These are phyloP conservation scores for Biston stratarius DNA, from an alignment of 2,888 invertebrate species.

Conservation along the genomic window DNA sequence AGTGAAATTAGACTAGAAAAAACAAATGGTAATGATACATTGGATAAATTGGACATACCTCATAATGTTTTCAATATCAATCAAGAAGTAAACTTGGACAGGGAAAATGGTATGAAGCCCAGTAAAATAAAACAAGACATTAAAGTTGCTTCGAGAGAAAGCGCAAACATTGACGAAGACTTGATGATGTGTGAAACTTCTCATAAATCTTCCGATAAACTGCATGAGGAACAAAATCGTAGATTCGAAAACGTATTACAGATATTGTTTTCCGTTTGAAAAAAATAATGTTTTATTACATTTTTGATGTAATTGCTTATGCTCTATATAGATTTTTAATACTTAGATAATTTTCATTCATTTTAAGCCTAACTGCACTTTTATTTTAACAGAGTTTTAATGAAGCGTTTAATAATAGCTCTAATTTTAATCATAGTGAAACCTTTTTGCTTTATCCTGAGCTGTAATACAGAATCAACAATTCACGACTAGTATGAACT, in stretches of 20 bases:
- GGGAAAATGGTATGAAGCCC: constrained; percentile 49
- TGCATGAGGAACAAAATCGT: constrained; percentile 49
- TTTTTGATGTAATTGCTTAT: not conserved
- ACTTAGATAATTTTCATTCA: too few species aligned
- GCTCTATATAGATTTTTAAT: too few species aligned
- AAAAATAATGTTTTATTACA: not conserved
- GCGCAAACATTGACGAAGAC: constrained; percentile 62
- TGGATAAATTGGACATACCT: constrained; percentile 54
- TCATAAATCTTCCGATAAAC: constrained; percentile 50
- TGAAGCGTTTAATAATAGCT: too few species aligned
- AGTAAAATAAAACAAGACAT: constrained; percentile 60
- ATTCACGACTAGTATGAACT: too few species aligned
- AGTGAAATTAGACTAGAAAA: constrained; percentile 73
- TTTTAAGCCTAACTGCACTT: too few species aligned
- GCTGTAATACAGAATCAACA: too few species aligned
- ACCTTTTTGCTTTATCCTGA: too few species aligned
- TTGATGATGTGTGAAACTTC: constrained; percentile 72
- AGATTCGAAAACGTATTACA: constrained; percentile 67
- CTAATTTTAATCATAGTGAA: too few species aligned
- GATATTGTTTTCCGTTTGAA: constrained; percentile 69
- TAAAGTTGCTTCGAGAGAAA: constrained; percentile 52
- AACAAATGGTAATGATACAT: constrained; percentile 58
- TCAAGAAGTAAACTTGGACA: constrained; percentile 77
- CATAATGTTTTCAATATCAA: constrained; percentile 79
- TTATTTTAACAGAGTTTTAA: too few species aligned